Evolutionary conservation across 2,888 invertebrate species (phyloP).

Genomic region (Drosophila robusta): DNA sequence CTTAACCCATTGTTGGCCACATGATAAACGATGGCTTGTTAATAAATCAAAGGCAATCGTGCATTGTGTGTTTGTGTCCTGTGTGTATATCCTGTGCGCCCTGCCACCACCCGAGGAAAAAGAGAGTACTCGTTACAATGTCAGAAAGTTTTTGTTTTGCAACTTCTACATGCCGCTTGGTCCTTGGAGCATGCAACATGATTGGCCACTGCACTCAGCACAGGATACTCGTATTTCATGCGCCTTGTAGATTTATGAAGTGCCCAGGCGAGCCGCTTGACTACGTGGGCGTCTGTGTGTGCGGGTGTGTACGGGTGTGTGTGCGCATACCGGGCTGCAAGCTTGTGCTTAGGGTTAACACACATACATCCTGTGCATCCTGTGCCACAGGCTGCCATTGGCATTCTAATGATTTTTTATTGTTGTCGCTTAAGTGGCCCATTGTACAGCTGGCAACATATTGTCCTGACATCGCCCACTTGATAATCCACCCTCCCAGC

Average conservation of each 20-base stretch:
- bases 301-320: background rate
- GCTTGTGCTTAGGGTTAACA: constrained; percentile 21
- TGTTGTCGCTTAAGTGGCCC: constrained; percentile 77
- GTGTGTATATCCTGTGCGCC: constrained; percentile 25
- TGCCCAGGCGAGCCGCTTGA: constrained; percentile 53
- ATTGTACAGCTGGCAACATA: constrained; percentile 78
- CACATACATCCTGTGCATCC: constrained; percentile 44
- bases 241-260: constrained; percentile 79
- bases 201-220: constrained; percentile 69
- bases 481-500: constrained; percentile 11
- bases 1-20: constrained; percentile 73
- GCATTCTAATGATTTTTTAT: constrained; percentile 78
- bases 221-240: constrained; percentile 78
- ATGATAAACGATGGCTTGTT: constrained; percentile 77
- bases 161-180: constrained; percentile 29
- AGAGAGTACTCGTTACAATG: constrained; percentile 55
- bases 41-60: constrained; percentile 72
- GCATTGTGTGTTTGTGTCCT: constrained; percentile 42
- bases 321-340: constrained; percentile 7
- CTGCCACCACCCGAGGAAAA: constrained; percentile 1
- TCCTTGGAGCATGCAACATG: constrained; percentile 65
- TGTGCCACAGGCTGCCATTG: constrained; percentile 56
- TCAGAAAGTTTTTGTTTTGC: constrained; percentile 59
- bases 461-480: constrained; percentile 57
- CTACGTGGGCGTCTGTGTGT: constrained; percentile 32